phyloP scores from a whole-genome alignment of 2,797 vertebrate genomes.

The Pogoniulus pusillus region DNA sequence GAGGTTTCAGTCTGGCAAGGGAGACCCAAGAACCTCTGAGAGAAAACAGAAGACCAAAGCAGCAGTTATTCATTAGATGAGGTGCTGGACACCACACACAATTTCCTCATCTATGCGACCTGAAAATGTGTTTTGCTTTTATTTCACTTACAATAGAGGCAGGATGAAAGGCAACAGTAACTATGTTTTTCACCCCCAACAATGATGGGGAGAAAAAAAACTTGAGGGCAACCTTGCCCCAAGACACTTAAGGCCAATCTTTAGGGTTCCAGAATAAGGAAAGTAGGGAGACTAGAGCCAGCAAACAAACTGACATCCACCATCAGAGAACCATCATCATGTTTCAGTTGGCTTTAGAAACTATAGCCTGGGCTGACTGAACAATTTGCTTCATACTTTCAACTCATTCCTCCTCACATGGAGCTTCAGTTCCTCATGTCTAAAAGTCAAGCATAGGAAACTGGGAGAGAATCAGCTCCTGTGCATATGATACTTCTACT shows the following conservation, averaged over 20 bases:
- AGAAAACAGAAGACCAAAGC: background rate
- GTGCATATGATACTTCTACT: background rate
- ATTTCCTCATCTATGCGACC: background rate
- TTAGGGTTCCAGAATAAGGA: background rate
- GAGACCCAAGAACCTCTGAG: background rate
- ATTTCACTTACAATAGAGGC: background rate
- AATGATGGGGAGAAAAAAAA: background rate
- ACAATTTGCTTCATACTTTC: background rate
- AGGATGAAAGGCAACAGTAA: background rate
- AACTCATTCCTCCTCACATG: background rate
- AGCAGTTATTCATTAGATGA: background rate
- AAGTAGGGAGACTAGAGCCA: background rate
- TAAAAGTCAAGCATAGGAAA: background rate
- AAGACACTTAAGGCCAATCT: background rate
- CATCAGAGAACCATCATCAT: background rate
- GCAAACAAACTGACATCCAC: background rate
- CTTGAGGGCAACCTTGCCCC: rapidly evolving
- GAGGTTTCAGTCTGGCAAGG: background rate
- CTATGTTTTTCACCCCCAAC: background rate
- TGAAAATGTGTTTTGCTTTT: background rate
- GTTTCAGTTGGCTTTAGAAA: background rate
- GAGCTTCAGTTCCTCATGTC: background rate
- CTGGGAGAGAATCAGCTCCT: background rate
- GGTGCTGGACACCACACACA: background rate
- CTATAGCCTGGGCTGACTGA: background rate